These are phyloP conservation scores for Drosophila bocki DNA, from an alignment of 1,140 invertebrate species.

Conservation along the genomic window DNA sequence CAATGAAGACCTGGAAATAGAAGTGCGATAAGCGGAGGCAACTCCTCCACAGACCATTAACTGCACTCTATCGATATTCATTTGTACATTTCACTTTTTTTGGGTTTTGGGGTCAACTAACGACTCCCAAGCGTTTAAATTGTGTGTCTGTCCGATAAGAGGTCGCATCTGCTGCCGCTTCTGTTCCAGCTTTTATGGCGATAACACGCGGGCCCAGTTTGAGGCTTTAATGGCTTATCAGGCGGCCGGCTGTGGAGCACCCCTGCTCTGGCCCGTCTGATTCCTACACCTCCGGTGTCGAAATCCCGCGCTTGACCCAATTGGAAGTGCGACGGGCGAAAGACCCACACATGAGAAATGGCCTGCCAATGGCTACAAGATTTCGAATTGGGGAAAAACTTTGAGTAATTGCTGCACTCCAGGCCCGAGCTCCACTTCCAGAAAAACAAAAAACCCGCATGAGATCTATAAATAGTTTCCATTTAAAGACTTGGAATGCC, in stretches of 20 bases:
- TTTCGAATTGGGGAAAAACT: slow-evolving; percentile 23
- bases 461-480: slow-evolving; percentile 26
- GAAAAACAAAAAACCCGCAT: neutral
- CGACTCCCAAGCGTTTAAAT: slow-evolving; percentile 57
- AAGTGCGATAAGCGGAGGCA: slow-evolving; percentile 24
- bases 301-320: slow-evolving; percentile 60
- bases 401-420: slow-evolving; percentile 73
- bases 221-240: slow-evolving; percentile 63
- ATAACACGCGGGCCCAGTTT: slow-evolving; percentile 42
- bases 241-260: slow-evolving; percentile 2
- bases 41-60: slow-evolving; percentile 42
- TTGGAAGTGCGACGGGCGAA: slow-evolving; percentile 20
- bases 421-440: slow-evolving; percentile 15
- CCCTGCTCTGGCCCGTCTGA: neutral
- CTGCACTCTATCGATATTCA: slow-evolving; percentile 52
- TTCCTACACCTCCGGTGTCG: slow-evolving; percentile 25
- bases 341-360: slow-evolving; percentile 60
- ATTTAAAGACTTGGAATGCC: slow-evolving; percentile 27
- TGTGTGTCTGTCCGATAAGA: slow-evolving; percentile 60
- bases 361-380: slow-evolving; percentile 49
- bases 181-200: slow-evolving; percentile 44
- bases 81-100: slow-evolving; percentile 64
- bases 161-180: slow-evolving; percentile 35
- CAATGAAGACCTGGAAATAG: neutral
- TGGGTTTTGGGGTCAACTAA: slow-evolving; percentile 76